Evolutionary conservation across 1,140 invertebrate species (phyloP).

Genomic region (Penaeus japonicus): DNA sequence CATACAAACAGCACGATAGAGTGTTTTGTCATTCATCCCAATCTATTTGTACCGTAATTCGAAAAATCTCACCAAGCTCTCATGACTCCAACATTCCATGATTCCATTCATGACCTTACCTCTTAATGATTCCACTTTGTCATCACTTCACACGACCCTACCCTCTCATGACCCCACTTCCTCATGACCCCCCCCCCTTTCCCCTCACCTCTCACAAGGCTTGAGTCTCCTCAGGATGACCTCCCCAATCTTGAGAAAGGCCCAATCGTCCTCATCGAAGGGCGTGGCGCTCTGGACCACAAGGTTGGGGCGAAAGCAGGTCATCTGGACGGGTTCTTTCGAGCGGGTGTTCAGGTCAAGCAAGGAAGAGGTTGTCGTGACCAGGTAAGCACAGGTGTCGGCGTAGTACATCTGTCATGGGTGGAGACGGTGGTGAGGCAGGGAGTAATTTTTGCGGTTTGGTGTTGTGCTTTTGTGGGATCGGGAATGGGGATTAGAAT

Average conservation of each 20-base stretch:
- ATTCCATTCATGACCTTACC: too few species aligned
- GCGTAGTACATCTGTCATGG: background rate
- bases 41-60: too few species aligned
- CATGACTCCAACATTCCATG: too few species aligned
- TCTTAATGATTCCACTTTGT: too few species aligned
- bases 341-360: conserved; percentile 31
- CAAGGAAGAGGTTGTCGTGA: background rate
- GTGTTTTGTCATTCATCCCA: too few species aligned
- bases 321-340: conserved; percentile 7
- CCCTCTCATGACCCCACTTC: too few species aligned
- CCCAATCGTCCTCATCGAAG: conserved; percentile 44
- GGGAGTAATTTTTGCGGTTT: too few species aligned
- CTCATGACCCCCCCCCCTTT: background rate
- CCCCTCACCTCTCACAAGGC: conserved; percentile 35
- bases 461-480: too few species aligned
- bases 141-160: too few species aligned
- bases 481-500: too few species aligned
- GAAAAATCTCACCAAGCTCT: too few species aligned
- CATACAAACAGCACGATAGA: too few species aligned
- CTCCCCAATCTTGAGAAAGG: conserved; percentile 30
- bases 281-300: background rate
- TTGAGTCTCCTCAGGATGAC: conserved; percentile 29
- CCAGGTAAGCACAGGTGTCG: background rate
- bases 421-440: background rate
- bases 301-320: conserved; percentile 29